These are phyloP conservation scores for Lasiurus cinereus DNA, from an alignment of 2,113 vertebrate genomes.

Conservation along the genomic window DNA sequence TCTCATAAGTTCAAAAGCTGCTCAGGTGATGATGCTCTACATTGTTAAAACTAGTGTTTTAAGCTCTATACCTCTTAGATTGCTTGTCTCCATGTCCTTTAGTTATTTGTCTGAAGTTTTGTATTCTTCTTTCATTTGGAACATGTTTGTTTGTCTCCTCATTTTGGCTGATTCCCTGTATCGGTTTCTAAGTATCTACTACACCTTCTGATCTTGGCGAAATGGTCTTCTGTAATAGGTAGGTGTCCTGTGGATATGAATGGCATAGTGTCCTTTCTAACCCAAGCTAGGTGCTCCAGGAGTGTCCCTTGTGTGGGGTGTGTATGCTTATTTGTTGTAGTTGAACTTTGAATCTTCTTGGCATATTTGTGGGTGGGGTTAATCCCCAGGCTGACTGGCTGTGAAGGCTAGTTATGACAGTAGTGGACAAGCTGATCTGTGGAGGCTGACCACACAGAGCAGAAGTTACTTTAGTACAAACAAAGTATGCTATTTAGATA, in stretches of 20 bases:
- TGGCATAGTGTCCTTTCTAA: background rate
- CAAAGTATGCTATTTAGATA: background rate
- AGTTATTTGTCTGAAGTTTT: background rate
- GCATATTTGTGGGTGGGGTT: no score
- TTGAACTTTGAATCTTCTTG: no score
- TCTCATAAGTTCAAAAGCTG: background rate
- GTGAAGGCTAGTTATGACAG: background rate
- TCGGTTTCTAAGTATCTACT: background rate
- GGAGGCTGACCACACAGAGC: background rate
- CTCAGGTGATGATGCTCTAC: background rate
- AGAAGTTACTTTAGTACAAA: background rate
- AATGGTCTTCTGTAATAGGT: background rate
- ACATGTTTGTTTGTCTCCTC: background rate
- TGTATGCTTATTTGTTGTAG: no score
- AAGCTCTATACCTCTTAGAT: background rate
- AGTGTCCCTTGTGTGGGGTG: no score
- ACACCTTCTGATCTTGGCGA: background rate
- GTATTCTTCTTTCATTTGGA: background rate
- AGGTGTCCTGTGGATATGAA: background rate
- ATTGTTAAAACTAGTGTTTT: background rate
- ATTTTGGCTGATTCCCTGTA: background rate
- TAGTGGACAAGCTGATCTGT: background rate
- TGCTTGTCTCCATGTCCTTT: background rate
- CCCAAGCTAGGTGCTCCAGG: background rate
- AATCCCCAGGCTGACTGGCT: background rate